Percentiles rank a stretch among this genome's conserved stretches.
These are phyloP conservation scores for Trematocara variabile DNA, from an alignment of 2,113 vertebrate species.

Conservation along the genomic window DNA sequence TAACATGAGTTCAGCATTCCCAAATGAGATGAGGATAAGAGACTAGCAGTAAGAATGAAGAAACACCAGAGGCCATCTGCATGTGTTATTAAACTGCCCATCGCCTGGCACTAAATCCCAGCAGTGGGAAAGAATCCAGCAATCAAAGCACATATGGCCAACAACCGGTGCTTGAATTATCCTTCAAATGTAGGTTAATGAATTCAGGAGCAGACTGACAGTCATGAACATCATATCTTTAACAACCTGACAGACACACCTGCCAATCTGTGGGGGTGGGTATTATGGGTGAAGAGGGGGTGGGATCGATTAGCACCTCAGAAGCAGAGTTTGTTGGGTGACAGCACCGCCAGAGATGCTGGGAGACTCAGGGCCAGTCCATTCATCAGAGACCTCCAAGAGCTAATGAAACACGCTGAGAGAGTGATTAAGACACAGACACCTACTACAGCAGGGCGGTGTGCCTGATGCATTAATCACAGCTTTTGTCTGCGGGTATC, in stretches of 20 bases:
- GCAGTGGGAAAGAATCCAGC: slow-evolving; percentile 65
- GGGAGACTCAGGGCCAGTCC: slow-evolving; percentile 23
- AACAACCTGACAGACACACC: slow-evolving; percentile 57
- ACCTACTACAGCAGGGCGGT: slow-evolving; percentile 34
- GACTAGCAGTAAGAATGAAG: slow-evolving; percentile 38
- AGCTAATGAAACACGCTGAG: slow-evolving; percentile 72
- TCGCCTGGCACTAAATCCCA: slow-evolving; percentile 57
- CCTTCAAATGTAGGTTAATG: slow-evolving; percentile 75
- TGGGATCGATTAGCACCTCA: slow-evolving; percentile 35
- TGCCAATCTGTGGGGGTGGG: slow-evolving; percentile 34
- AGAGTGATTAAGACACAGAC: slow-evolving; percentile 71
- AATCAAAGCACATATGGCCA: slow-evolving; percentile 66
- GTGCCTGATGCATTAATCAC: slow-evolving; percentile 67
- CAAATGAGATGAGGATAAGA: slow-evolving; percentile 38
- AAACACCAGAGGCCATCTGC: slow-evolving; percentile 60
- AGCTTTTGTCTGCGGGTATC: slow-evolving; percentile 31
- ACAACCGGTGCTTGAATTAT: slow-evolving; percentile 58
- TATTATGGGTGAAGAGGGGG: not conserved
- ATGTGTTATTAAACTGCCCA: slow-evolving; percentile 56
- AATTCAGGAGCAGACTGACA: slow-evolving; percentile 61
- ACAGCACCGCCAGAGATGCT: slow-evolving; percentile 6
- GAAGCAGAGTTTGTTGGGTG: slow-evolving; percentile 12
- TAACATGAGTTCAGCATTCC: slow-evolving; percentile 32
- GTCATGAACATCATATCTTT: slow-evolving; percentile 39
- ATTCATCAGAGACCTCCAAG: slow-evolving; percentile 61